Evolutionary conservation across 2,797 vertebrate species (phyloP).

Genomic region (Ara ararauna): DNA sequence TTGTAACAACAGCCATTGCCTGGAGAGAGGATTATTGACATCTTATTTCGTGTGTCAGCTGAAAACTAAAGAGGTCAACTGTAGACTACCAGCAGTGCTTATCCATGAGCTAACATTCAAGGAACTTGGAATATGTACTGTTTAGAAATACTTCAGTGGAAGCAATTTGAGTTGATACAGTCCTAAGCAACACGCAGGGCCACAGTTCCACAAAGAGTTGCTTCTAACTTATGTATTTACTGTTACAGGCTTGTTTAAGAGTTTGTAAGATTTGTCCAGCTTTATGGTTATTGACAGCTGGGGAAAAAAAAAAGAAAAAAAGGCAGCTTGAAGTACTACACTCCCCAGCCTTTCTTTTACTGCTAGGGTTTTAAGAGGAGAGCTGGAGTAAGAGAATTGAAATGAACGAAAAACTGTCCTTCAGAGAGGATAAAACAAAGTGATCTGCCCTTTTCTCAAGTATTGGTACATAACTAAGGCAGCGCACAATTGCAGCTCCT

Average conservation of each 20-base stretch:
- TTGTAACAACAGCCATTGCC: not conserved
- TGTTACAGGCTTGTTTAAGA: not conserved
- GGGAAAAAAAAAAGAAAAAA: not conserved
- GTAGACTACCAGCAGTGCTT: not conserved
- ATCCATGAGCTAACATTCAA: not conserved
- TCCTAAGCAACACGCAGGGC: not conserved
- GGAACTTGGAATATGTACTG: not conserved
- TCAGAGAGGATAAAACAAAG: not conserved
- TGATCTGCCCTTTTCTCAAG: not conserved
- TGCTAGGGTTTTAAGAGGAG: not conserved
- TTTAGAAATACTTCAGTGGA: slow-evolving; percentile 11
- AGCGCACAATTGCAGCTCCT: not conserved
- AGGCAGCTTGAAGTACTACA: not conserved
- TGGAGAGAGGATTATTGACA: not conserved
- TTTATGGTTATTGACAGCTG: slow-evolving; percentile 10
- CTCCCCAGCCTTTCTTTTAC: not conserved
- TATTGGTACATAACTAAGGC: not conserved
- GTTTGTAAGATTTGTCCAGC: not conserved
- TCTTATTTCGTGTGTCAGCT: not conserved
- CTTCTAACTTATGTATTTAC: not conserved
- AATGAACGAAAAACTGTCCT: not conserved
- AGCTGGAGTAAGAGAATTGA: not conserved
- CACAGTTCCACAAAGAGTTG: not conserved
- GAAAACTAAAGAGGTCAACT: not conserved
- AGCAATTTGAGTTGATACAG: not conserved